Evolutionary conservation across 2,113 vertebrate species (phyloP).

Genomic region (Albula goreensis): DNA sequence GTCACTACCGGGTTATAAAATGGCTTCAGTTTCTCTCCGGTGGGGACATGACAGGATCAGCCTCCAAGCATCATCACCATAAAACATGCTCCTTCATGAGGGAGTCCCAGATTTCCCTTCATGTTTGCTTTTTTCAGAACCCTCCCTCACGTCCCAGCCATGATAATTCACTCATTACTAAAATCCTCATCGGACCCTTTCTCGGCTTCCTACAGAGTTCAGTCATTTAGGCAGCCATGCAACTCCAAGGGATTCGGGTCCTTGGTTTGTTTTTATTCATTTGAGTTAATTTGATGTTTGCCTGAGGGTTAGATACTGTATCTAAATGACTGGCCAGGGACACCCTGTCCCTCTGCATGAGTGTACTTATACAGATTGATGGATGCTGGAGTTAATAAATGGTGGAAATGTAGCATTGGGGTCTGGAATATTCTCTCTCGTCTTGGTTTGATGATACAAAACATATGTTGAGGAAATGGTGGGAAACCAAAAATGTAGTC

Average conservation of each 20-base stretch:
- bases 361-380: not conserved
- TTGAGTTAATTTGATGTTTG: not conserved
- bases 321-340: not conserved
- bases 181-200: not conserved
- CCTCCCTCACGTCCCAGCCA: not conserved
- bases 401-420: not conserved
- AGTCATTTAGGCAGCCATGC: not conserved
- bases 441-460: slow-evolving; percentile 52
- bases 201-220: not conserved
- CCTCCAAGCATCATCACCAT: not conserved
- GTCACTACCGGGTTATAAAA: slow-evolving; percentile 6
- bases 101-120: not conserved
- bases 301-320: not conserved
- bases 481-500: slow-evolving; percentile 53
- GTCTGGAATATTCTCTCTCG: slow-evolving; percentile 39
- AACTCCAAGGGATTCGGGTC: not conserved
- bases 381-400: slow-evolving; percentile 5
- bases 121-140: not conserved
- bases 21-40: not conserved
- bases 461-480: slow-evolving; percentile 62
- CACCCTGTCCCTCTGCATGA: not conserved
- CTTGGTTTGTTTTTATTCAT: not conserved
- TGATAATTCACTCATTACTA: not conserved
- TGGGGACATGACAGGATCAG: not conserved
- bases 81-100: not conserved